Conservation (phyloP, 2,888 invertebrate species). For the Drosophila aldrichi region DNA sequence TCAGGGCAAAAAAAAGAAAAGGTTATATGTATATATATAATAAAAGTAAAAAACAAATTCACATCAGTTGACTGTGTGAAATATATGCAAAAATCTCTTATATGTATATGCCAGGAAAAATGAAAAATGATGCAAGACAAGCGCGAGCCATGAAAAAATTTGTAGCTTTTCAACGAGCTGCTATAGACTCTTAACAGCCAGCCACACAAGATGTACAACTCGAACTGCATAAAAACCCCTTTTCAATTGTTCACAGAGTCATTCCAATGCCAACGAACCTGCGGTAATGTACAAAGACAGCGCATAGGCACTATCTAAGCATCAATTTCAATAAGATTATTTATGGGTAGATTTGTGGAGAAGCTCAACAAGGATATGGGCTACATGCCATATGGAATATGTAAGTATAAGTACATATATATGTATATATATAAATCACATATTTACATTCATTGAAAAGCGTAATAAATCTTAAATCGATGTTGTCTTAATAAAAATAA, state of each 20-base stretch:
- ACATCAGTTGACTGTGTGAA: slow-evolving; percentile 13
- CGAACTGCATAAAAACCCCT: slow-evolving; percentile 25
- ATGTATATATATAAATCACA: no score
- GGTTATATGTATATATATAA: neutral
- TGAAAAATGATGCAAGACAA: slow-evolving; percentile 59
- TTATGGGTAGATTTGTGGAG: no score
- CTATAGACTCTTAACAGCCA: slow-evolving; percentile 25
- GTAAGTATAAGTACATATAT: no score
- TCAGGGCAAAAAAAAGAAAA: slow-evolving; percentile 48
- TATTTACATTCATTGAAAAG: no score
- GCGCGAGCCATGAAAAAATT: slow-evolving; percentile 16
- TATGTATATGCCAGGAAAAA: slow-evolving; percentile 45
- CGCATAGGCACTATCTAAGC: neutral
- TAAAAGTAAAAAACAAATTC: neutral
- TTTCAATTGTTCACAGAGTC: slow-evolving; percentile 39
- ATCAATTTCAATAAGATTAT: no score
- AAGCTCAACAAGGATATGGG: no score
- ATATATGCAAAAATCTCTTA: slow-evolving; percentile 54
- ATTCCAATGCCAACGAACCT: slow-evolving; percentile 3
- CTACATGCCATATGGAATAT: no score
- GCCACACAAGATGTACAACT: slow-evolving; percentile 6
- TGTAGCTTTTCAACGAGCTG: slow-evolving; percentile 28
- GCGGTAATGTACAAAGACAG: no score
- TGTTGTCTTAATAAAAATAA: no score
- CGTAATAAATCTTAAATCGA: no score